Base-by-base conservation (phyloP, 2,888 invertebrate genomes). In the Eupithecia subfuscata region DNA sequence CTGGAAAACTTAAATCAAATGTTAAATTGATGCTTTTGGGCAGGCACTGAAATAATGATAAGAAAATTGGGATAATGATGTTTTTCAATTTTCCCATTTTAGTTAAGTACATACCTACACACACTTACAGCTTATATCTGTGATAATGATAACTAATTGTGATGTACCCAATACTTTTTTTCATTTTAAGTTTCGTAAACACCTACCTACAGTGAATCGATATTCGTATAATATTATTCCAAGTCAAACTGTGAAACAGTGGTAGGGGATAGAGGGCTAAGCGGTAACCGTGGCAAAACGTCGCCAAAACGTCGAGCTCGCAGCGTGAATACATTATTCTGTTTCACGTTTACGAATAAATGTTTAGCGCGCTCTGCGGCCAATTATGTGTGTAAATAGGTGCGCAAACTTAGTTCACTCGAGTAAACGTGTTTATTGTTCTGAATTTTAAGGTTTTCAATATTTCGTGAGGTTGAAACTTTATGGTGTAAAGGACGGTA, bases 271-370 rank as follows among this genome's bases (percentile, higher is more conserved):
- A 75, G 75, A 69, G 79, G 81, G 80, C 74, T 76, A 80, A 75
- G 64, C 76, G 79, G 78, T 78, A 77, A 73, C 73, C 64, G 70
- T 73, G 70, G 71, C 77, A 81, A 83, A 84, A 81, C 79, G 83
- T 82, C 82, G 82, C 79, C 79, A 81, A 83, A 83, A 83, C 83
- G 82, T 79, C 77, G 79, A 77, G 82, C 78, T 84, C 85, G 85
- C 83, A 77, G 74, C 78, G 83, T 86, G 89, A 88, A 88, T 89
- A 86, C 87, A 84, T 85, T 85, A 88, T 85, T 83, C 79, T 83
- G 85, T 82, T 86, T 83, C 79, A 80, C 81, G 84, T 84, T 87
- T 85, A 81, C 82, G 79, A 81, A 83, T 84, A 85, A 87, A 87
- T 88, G 84, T 88, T 87, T 87, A 86, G 87, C 82, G 74, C 80